Conservation (phyloP, 2,888 invertebrate species). For the Callyntrura sp. region DNA sequence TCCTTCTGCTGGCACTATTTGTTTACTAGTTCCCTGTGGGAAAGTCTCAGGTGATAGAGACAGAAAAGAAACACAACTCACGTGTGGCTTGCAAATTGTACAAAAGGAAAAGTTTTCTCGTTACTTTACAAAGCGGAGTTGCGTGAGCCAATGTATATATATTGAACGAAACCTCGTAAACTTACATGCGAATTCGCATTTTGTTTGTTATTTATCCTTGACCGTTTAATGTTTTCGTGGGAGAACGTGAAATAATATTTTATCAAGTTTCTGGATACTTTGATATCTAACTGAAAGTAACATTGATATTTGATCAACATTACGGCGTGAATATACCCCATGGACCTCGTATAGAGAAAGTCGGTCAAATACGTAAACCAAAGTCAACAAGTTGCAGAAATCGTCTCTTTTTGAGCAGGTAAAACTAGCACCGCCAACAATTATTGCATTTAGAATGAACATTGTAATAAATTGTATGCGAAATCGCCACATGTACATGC, state of each 20-base stretch:
- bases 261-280: neutral
- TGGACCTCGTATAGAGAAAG: neutral
- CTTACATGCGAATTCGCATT: neutral
- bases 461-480: neutral
- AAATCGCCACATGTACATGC: too few species aligned
- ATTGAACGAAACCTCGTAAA: neutral
- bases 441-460: neutral
- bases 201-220: conserved; percentile 21
- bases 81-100: neutral
- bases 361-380: too few species aligned
- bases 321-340: neutral
- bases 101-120: conserved; percentile 15
- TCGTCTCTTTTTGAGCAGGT: too few species aligned
- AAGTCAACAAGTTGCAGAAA: too few species aligned
- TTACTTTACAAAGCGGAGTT: conserved; percentile 13
- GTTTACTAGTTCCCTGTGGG: neutral
- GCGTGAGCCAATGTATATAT: neutral
- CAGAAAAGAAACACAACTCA: neutral
- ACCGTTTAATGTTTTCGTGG: neutral
- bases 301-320: neutral
- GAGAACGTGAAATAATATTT: neutral
- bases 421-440: too few species aligned
- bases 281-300: neutral
- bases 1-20: neutral
- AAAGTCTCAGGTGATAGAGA: conserved; percentile 16